These are phyloP conservation scores for Laticauda laticaudata DNA, from an alignment of 2,113 vertebrate genomes.

Conservation along the genomic window DNA sequence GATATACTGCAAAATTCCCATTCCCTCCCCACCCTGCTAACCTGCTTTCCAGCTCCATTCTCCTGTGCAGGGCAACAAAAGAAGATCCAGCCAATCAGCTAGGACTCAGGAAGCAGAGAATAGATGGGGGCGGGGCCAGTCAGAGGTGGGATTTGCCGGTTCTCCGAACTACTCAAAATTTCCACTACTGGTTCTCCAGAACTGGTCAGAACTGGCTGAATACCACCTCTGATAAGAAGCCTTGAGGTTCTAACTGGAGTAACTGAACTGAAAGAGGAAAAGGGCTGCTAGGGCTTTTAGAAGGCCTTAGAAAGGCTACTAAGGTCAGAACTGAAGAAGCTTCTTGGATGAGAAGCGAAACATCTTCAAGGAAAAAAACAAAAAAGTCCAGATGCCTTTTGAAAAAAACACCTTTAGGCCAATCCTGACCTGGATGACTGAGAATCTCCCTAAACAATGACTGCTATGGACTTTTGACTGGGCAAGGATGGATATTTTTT, in stretches of 20 bases:
- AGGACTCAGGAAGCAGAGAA: too few species aligned
- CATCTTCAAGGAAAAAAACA: neutral
- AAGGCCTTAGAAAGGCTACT: neutral
- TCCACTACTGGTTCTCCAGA: too few species aligned
- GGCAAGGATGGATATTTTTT: neutral
- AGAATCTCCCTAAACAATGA: neutral
- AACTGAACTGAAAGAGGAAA: neutral
- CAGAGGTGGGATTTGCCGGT: too few species aligned
- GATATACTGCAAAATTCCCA: too few species aligned
- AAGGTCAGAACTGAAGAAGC: neutral
- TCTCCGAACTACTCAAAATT: too few species aligned
- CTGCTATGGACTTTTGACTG: neutral
- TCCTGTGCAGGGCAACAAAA: too few species aligned
- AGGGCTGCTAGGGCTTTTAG: neutral
- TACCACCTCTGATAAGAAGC: neutral
- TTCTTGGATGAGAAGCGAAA: neutral
- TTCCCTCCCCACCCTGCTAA: too few species aligned
- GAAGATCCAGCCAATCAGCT: too few species aligned
- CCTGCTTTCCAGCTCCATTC: too few species aligned
- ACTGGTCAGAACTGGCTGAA: too few species aligned
- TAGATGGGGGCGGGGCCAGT: too few species aligned
- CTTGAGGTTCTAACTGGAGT: neutral
- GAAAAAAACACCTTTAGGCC: neutral
- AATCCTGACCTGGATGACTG: neutral
- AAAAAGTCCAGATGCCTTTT: neutral